These are phyloP conservation scores for Apeltes quadracus DNA, from an alignment of 2,113 vertebrate genomes.

Conservation along the genomic window DNA sequence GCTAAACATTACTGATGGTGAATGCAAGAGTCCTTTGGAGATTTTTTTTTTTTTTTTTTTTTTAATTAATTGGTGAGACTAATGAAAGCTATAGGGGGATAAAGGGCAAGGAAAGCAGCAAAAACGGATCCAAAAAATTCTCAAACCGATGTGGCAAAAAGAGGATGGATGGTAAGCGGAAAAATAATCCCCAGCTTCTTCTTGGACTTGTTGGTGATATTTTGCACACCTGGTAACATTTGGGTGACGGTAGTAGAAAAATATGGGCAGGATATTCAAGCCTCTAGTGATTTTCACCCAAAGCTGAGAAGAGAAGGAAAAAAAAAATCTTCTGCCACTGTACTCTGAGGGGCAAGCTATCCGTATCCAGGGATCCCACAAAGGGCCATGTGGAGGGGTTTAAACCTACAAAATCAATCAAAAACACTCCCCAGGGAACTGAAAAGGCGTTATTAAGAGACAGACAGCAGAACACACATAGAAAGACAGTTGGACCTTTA, in stretches of 20 bases:
- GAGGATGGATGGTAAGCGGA: constrained; percentile 32
- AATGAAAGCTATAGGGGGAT: constrained; percentile 68
- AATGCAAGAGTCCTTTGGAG: constrained; percentile 80
- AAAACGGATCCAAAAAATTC: constrained; percentile 51
- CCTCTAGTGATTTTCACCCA: constrained; percentile 69
- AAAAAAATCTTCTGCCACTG: constrained; percentile 85
- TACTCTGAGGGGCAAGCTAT: constrained; percentile 69
- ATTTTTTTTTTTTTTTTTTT: constrained; percentile 66
- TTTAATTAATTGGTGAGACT: constrained; percentile 46
- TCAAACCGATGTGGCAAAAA: constrained; percentile 46
- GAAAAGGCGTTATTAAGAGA: constrained; percentile 65
- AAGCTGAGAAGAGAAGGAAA: constrained; percentile 38
- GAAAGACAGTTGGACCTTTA: constrained; percentile 31
- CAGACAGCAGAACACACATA: constrained; percentile 46
- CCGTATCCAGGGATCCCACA: constrained; percentile 86
- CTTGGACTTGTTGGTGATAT: constrained; percentile 41
- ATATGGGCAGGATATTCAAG: constrained; percentile 28
- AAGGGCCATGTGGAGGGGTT: constrained; percentile 65
- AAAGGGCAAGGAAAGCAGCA: constrained; percentile 56
- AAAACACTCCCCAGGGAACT: constrained; percentile 74
- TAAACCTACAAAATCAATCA: constrained; percentile 84
- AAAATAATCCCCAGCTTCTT: constrained; percentile 67
- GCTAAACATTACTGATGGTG: constrained; percentile 81
- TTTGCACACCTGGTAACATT: constrained; percentile 44
- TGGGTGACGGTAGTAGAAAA: constrained; percentile 46